Base-by-base conservation (phyloP, 2,797 vertebrate species). In the Leptodactylus fallax region DNA sequence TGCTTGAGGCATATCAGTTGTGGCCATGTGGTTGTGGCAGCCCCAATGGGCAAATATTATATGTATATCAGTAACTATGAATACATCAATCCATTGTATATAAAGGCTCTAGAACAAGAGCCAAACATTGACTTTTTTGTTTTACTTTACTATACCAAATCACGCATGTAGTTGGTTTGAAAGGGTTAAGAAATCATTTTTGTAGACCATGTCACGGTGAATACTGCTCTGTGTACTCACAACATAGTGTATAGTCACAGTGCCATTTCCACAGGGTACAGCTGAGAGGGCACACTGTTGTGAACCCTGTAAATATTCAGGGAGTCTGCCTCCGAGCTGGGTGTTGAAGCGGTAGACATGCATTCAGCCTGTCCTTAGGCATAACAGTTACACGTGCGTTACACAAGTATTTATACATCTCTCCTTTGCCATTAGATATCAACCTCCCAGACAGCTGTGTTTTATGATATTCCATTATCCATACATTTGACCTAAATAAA, bases 401-500 rank as follows among this genome's bases (percentile, higher is more conserved):
- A 76, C 58, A 74, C 83, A 63, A n/a, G 45, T 14, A 85, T 85
- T 81, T 85, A 61, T 60, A 45, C 71, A 85, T 76, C 56, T 45
- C 83, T 85, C 69, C 0, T n/a, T 36, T 72, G 71, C 69, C 69
- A 61, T 47, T 47, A 49, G 71, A 49, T 76, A 85, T 85, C 83
- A 61, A 76, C 76, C 83, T 76, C 71, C 58, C 47, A 65, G 83
- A 85, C 83, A 85, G 58, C 61, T 78, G 45, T 65, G 45, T 85
- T 85, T 78, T 85, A 53, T 85, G 83, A 85, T 76, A 85, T 60
- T 19, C 72, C 76, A 78, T 78, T 85, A 85, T 85, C 72, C 83
- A 85, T 85, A 77, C 74, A 49, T 78, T 85, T 85, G 83, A 85
- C 83, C 83, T 85, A 61, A 77, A 78, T 85, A 85, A 85, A 63